phyloP scores from a whole-genome alignment of 2,113 vertebrate species.

The Hyla sarda region DNA sequence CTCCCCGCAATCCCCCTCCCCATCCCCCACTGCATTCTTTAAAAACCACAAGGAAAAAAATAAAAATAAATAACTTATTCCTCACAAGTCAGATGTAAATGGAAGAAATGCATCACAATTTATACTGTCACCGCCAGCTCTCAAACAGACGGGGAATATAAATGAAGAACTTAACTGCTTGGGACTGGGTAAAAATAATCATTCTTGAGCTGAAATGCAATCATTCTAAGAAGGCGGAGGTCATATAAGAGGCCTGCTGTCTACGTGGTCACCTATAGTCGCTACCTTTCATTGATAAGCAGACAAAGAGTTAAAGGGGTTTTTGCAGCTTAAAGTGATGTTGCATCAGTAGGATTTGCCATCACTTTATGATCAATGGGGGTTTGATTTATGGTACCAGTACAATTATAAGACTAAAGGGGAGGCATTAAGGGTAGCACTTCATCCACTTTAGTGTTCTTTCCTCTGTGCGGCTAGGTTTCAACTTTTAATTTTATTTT shows the following conservation, averaged over 20 bases:
- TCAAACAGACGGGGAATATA: constrained; percentile 47
- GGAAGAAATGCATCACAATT: constrained; percentile 55
- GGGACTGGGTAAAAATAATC: constrained; percentile 51
- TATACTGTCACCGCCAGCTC: constrained; percentile 52
- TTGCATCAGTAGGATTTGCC: no score
- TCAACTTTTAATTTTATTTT: no score
- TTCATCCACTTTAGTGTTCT: no score
- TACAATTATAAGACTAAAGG: no score
- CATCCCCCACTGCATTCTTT: background rate
- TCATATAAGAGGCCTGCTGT: constrained; percentile 20
- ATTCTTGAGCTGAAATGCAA: constrained; percentile 46
- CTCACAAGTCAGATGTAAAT: constrained; percentile 24
- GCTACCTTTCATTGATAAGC: background rate
- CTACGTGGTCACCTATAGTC: constrained; percentile 20
- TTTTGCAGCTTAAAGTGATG: no score
- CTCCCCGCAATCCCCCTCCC: constrained; percentile 4
- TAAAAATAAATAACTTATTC: constrained; percentile 43
- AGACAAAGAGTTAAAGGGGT: no score
- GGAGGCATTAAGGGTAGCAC: no score
- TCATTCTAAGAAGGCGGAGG: constrained; percentile 25
- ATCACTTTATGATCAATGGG: no score
- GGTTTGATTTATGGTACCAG: no score
- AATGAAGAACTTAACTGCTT: constrained; percentile 53
- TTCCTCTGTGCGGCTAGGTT: no score
- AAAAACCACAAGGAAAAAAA: constrained; percentile 35